Base-by-base conservation (phyloP, 2,888 invertebrate species). In the Lasioglossum figueresi region DNA sequence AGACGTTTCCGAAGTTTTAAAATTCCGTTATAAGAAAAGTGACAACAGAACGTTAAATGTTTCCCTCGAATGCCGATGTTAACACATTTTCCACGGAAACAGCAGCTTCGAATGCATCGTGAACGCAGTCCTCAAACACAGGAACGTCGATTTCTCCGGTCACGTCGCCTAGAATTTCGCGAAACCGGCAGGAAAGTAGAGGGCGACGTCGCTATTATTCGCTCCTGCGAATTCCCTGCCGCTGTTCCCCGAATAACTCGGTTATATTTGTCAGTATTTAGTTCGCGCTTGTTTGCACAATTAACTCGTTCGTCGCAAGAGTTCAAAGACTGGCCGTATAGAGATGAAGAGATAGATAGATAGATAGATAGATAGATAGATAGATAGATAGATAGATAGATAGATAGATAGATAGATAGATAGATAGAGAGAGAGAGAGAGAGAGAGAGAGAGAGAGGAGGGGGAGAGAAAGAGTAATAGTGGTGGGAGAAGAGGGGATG, bases 241-340 rank as follows among this genome's bases (percentile, higher is more conserved):
- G 19, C 16, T 43, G 66, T 66, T 68, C 23, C 10, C 12, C 66
- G 45, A 43, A 63, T 76, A 66, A 76, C 66, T 68, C 23, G 48
- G 66, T 66, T 76, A 63, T 76, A 66, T 76, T 66, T 48, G 66
- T 48, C 76, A n/a, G 45, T 66, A 66, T 76, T 76, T 76, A 66
- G 76, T 76, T 76, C 76, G 76, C 63, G 76, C 66, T 45, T 76
- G 76, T 76, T 76, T 76, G 66, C 66, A 48, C 66, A 76, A 76
- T 66, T 76, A 76, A 76, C 76, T 76, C 63, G 63, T 66, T 63
- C 66, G 66, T 66, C 76, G 66, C 66, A 23, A 48, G 31, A 37
- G 76, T 76, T 76, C 66, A 76, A 76, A 76, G 76, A 66, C 43
- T 27, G 40, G 40, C 5, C 59, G 27, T 40, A 4, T 59, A 5